phyloP scores from a whole-genome alignment of 2,113 vertebrate genomes.

The Hydrolagus affinis region DNA sequence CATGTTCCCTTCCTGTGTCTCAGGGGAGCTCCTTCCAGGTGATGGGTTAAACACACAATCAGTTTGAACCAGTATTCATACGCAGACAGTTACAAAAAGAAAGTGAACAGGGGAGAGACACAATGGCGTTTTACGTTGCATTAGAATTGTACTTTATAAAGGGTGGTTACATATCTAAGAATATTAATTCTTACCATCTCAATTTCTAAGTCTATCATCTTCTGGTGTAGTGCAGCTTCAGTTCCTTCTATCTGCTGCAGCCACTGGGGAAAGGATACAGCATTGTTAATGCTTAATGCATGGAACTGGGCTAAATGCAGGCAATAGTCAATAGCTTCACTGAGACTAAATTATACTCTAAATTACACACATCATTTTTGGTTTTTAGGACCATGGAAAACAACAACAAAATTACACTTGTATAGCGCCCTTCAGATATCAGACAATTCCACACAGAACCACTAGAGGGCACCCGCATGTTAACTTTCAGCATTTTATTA shows the following conservation, averaged over 20 bases:
- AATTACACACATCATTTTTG: no score
- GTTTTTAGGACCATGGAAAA: no score
- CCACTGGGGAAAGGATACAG: conserved; percentile 65
- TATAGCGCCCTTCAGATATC: no score
- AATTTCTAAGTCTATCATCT: conserved; percentile 95
- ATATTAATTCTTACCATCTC: conserved; percentile 74
- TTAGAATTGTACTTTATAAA: neutral
- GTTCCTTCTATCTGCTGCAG: conserved; percentile 97
- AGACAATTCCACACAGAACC: neutral
- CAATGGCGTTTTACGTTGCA: neutral
- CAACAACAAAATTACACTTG: no score
- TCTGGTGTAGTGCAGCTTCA: conserved; percentile 92
- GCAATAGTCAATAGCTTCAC: neutral
- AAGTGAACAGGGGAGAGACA: neutral
- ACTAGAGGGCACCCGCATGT: conserved; percentile 8
- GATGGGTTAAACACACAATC: no score
- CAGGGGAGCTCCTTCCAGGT: no score
- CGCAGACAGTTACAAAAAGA: neutral
- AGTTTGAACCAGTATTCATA: no score
- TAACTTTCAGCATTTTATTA: neutral
- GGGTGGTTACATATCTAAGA: neutral
- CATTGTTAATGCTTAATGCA: neutral
- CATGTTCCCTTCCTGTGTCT: no score
- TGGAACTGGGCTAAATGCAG: neutral
- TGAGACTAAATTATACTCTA: no score